Evolutionary conservation across 2,113 vertebrate species (phyloP).

Genomic region (Paedocypris sp.): DNA sequence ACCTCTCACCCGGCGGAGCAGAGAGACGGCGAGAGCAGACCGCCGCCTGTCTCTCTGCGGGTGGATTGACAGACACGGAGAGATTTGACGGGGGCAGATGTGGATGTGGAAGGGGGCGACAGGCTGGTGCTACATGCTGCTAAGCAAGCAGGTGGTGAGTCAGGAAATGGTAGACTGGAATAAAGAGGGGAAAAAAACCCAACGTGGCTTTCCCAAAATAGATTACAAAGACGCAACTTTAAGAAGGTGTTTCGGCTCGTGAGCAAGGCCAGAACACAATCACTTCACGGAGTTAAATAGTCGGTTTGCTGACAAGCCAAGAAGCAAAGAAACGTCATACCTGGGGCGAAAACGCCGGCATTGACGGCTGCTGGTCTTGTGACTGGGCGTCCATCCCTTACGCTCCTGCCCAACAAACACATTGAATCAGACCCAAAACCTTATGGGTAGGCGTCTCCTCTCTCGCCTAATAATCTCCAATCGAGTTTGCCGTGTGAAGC

Average conservation of each 20-base stretch:
- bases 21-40: slow-evolving; percentile 34
- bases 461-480: slow-evolving; percentile 11
- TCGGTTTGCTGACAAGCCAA: too few relatives aligned
- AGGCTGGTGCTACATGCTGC: slow-evolving; percentile 10
- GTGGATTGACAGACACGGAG: slow-evolving; percentile 35
- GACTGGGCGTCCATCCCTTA: slow-evolving; percentile 80
- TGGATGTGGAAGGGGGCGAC: slow-evolving; percentile 30
- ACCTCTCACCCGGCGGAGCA: slow-evolving; percentile 33
- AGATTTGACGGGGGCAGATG: slow-evolving; percentile 25
- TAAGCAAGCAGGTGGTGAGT: slow-evolving; percentile 17
- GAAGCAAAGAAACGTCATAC: too few relatives aligned
- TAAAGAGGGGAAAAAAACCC: slow-evolving; percentile 2
- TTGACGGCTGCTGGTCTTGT: slow-evolving; percentile 76
- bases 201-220: background rate
- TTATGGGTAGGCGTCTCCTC: background rate
- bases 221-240: slow-evolving; percentile 11
- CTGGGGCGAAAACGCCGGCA: slow-evolving; percentile 80
- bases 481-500: slow-evolving; percentile 6
- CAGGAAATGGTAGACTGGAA: background rate
- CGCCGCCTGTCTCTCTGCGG: slow-evolving; percentile 35
- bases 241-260: too few relatives aligned
- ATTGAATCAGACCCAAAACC: slow-evolving; percentile 30
- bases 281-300: too few relatives aligned
- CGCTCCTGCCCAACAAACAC: slow-evolving; percentile 57
- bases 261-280: too few relatives aligned